Evolutionary conservation across 2,113 vertebrate genomes (phyloP), one percentile per base, ranked within the genome.

Genomic region (Columbina picui): DNA sequence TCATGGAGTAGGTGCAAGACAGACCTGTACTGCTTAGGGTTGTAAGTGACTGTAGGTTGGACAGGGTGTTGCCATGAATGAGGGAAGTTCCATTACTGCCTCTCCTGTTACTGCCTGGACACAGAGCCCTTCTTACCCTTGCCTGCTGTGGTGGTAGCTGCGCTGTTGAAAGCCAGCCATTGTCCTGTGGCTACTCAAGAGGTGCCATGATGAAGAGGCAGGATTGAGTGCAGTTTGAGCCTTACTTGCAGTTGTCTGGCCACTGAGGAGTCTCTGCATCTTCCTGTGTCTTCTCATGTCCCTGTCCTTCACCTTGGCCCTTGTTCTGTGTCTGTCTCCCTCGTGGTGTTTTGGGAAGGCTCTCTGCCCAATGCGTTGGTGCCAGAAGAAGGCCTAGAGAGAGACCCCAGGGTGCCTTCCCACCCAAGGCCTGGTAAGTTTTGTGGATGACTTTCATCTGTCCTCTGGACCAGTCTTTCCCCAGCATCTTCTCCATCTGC

Each of bases 391-490:
- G 29, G 57, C 43, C 6, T 19, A 59, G 27, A 77, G 43, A 45
- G 65, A 76, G 65, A 38, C 17, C 8, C 11, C 5, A 49, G 50
- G 6, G 23, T 14, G 36, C 3, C 32, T 82, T 88, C 38, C 10
- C 6, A 30, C 36, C 32, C 75, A 52, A 56, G 61, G 25, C 53
- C 41, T 87, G 30, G 12, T 56, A 68, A 69, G 25, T 63, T 84
- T 60, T 61, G 27, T 84, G 56, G 86, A 43, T 70, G 50, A 79
- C 76, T 94, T 90, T 59, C 0, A 1, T 89, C 39, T 90, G 83
- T 89, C 65, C 69, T 90, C 87, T 93, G 83, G 83, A 67, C 43
- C 68, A 3, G 2, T 82, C 68, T 91, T 95, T 87, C 64, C 74
- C 30, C 15, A 77, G 79, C 34, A 63, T 82, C 64, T 77, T 75